Evolutionary conservation across 53 echinoderm and acorn worm genomes (phyloP).

Genomic region (Antedon mediterranea): DNA sequence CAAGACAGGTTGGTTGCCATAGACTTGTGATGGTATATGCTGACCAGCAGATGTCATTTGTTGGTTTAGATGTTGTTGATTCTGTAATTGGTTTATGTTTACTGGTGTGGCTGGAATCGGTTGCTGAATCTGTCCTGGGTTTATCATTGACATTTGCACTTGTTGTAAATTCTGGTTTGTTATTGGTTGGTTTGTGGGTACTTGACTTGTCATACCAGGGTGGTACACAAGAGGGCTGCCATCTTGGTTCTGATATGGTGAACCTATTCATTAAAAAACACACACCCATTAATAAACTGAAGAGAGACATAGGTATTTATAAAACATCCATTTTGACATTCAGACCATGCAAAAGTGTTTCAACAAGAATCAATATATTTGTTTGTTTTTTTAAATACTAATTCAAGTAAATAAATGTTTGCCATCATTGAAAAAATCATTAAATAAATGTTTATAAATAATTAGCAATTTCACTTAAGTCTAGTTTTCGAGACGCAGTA

Average conservation of each 20-base stretch:
- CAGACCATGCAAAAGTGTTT: too few relatives aligned
- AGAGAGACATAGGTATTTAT: too few relatives aligned
- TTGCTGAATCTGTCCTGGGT: not conserved
- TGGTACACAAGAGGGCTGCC: slow-evolving; percentile 76
- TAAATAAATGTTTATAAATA: too few relatives aligned
- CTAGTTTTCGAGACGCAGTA: too few relatives aligned
- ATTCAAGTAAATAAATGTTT: too few relatives aligned
- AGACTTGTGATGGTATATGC: not conserved
- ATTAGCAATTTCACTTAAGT: too few relatives aligned
- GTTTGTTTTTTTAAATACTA: too few relatives aligned
- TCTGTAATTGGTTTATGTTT: not conserved
- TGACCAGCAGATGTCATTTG: not conserved
- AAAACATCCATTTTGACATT: too few relatives aligned
- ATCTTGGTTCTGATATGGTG: slow-evolving; percentile 78
- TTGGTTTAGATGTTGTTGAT: not conserved
- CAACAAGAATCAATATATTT: too few relatives aligned
- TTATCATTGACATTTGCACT: not conserved
- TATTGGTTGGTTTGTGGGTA: not conserved
- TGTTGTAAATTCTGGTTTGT: not conserved
- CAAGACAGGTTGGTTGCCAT: not conserved
- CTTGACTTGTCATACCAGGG: not conserved
- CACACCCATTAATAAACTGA: slow-evolving; percentile 3
- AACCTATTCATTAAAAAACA: slow-evolving; percentile 28
- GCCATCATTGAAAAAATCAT: too few relatives aligned
- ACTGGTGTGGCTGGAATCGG: not conserved